phyloP scores from a whole-genome alignment of 1,140 invertebrate genomes.

The Meloidogyne hapla region DNA sequence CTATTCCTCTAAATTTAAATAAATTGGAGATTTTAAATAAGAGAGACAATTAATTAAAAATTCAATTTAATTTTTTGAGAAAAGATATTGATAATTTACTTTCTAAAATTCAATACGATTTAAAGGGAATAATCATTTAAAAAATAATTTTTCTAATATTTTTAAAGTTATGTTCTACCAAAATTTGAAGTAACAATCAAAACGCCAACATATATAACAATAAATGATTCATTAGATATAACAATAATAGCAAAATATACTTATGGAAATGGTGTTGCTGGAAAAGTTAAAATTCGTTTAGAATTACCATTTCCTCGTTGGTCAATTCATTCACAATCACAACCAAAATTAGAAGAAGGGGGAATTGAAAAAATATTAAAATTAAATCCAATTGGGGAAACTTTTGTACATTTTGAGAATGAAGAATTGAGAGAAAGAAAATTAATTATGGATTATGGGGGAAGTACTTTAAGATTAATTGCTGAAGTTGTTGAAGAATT shows the following conservation, averaged over 20 bases:
- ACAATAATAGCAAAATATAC: conserved; percentile 73
- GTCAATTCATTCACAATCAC: conserved; percentile 33
- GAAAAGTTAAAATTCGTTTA: conserved; percentile 64
- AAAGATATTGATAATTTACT: too few species aligned
- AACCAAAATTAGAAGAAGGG: conserved; percentile 32
- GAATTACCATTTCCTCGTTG: conserved; percentile 58
- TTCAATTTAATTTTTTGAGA: too few species aligned
- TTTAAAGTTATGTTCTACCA: conserved; percentile 67
- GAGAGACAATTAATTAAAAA: too few species aligned
- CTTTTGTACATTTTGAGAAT: conserved; percentile 58
- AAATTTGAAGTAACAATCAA: conserved; percentile 72
- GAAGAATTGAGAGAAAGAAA: conserved; percentile 55
- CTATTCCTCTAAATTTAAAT: too few species aligned
- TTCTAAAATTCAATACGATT: too few species aligned
- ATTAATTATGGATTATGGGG: conserved; percentile 66
- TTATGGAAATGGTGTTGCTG: conserved; percentile 75
- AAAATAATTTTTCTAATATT: not conserved
- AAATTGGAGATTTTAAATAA: too few species aligned
- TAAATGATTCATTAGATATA: conserved; percentile 68
- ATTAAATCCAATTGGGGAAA: conserved; percentile 59
- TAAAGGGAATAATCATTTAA: too few species aligned
- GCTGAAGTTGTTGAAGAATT: conserved; percentile 71
- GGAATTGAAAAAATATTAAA: conserved; percentile 63
- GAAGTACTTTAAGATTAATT: conserved; percentile 67
- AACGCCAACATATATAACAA: conserved; percentile 70